Percentiles rank a stretch among this genome's conserved stretches.
Evolutionary conservation across 2,113 vertebrate genomes (phyloP).

Genomic region (Glaucidium brasilianum): DNA sequence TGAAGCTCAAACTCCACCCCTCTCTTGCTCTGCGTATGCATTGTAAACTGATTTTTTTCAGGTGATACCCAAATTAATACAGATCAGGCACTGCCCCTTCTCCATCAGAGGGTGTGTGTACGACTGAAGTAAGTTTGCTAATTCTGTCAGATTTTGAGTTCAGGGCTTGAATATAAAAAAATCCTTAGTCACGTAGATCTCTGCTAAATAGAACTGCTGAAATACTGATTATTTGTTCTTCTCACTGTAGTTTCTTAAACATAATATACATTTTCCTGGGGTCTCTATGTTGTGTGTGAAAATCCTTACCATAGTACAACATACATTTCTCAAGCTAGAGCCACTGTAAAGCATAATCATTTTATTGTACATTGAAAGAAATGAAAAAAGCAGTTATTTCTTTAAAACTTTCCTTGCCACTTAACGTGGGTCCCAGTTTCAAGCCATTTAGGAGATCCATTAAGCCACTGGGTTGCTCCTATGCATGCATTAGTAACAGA

Average conservation of each 20-base stretch:
- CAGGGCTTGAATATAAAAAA: neutral
- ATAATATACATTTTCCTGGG: neutral
- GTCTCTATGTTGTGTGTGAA: neutral
- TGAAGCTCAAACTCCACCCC: neutral
- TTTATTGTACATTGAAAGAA: neutral
- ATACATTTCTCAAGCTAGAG: neutral
- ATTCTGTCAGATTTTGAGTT: neutral
- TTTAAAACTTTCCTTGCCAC: neutral
- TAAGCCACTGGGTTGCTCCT: constrained; percentile 31
- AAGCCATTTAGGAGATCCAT: constrained; percentile 44
- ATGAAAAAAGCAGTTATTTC: neutral
- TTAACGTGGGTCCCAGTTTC: constrained; percentile 39
- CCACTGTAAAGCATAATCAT: neutral
- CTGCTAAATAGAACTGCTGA: neutral
- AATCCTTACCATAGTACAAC: neutral
- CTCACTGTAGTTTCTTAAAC: neutral
- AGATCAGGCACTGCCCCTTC: neutral
- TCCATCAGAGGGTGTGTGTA: neutral
- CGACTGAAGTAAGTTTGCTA: neutral
- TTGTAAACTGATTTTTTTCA: neutral
- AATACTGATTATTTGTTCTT: neutral
- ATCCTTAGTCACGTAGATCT: neutral
- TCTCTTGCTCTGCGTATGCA: neutral
- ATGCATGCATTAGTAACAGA: constrained; percentile 49
- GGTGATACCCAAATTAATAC: neutral